Evolutionary conservation across 2,888 invertebrate species (phyloP), one percentile per base, ranked within the genome.

Genomic region (Physocephala rufipes): DNA sequence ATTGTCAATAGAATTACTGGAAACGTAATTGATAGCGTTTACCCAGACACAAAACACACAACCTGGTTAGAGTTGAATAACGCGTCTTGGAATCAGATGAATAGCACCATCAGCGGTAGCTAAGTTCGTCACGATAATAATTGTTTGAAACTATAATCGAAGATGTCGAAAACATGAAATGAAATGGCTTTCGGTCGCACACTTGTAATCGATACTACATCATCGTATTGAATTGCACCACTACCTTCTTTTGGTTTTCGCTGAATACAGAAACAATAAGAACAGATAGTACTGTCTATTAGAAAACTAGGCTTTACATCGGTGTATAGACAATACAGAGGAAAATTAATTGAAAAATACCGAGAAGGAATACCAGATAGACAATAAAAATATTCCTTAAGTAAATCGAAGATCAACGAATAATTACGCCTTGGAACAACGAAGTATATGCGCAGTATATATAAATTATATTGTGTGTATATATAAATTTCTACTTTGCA

Each of bases 171-270:
- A 67, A 67, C 19, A 51, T 12, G 24, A 65, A 65, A 51, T n/a
- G n/a, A 53, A 67, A 59, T 67, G 49, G 67, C 59, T 36, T 67
- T 67, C 47, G 21, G 21, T 67, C 19, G 67, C 49, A 49, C 67
- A 67, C 59, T 59, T 67, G 67, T 30, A 67, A 67, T 67, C 67
- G 67, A 67, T 67, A 67, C 21, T 59, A n/a, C 43, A 19, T n/a
- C 30, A 16, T 1, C n/a, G 67, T 67, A 59, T 67, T 67, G 30
- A 47, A 59, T 67, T 67, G 47, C 67, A 51, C 30, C 53, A 36
- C 30, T 30, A 53, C 30, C 36, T 53, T 28, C 7, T 49, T 7
- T 47, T 13, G 2, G 24, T 28, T 28, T 28, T 49, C 28, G 28
- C 58, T 19, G 15, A 19, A n/a, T 12, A 36, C n/a, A 19, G 15